These are phyloP conservation scores for Drosophila quadrilineata DNA, from an alignment of 1,140 invertebrate species.

Conservation along the genomic window DNA sequence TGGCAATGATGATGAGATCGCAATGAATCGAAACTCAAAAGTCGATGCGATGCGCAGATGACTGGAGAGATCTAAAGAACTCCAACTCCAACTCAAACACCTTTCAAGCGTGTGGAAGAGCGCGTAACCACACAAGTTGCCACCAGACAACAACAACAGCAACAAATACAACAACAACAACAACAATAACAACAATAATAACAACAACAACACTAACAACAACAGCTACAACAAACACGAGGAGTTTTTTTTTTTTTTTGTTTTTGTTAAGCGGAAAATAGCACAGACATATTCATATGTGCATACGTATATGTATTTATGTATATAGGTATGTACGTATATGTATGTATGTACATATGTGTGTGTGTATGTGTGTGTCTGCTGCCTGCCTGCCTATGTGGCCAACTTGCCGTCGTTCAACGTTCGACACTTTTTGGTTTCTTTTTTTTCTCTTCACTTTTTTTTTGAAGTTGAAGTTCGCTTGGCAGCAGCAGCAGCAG, in stretches of 20 bases:
- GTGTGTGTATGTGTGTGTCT: too few relatives aligned
- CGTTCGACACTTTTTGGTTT: conserved; percentile 68
- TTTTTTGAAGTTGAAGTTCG: conserved; percentile 75
- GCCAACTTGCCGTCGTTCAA: conserved; percentile 37
- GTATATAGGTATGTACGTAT: too few relatives aligned
- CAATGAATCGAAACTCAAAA: conserved; percentile 31
- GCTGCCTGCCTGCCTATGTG: conserved; percentile 33
- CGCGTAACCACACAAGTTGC: conserved; percentile 53
- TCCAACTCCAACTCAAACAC: conserved; percentile 78
- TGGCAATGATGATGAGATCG: conserved; percentile 44
- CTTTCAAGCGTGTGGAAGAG: conserved; percentile 60
- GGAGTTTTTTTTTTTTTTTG: too few relatives aligned
- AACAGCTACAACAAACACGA: conserved; percentile 34
- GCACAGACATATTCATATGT: conserved; percentile 54
- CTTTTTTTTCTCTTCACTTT: too few relatives aligned
- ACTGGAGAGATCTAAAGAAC: conserved; percentile 78
- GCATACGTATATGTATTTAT: too few relatives aligned
- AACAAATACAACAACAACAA: conserved; percentile 12
- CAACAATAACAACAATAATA: conserved; percentile 28
- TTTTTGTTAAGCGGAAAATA: conserved; percentile 78
- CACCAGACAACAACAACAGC: conserved; percentile 28
- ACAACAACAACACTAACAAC: conserved; percentile 13
- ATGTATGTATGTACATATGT: too few relatives aligned
- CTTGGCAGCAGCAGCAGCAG: conserved; percentile 45
- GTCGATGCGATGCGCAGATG: conserved; percentile 49